Percentiles rank a stretch among this genome's conserved stretches.
Conservation (phyloP, 2,113 vertebrate genomes). For the chimpanzee (Pan troglodytes) region DNA sequence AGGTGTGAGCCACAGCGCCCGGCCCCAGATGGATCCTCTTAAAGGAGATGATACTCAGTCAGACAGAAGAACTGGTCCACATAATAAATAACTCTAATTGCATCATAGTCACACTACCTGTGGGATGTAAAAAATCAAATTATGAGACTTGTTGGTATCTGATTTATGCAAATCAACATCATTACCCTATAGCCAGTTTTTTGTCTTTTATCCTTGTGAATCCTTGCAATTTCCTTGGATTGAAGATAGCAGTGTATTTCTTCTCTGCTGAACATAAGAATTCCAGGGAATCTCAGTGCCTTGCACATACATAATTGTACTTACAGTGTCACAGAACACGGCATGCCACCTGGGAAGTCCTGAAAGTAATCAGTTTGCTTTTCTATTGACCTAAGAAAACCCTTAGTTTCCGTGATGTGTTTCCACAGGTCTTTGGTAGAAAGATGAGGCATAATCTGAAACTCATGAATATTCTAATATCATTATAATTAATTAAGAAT, state of each 20-base stretch:
- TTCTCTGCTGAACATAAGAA: background rate
- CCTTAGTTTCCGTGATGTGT: background rate
- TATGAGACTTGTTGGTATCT: background rate
- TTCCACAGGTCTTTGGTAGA: background rate
- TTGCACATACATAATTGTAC: background rate
- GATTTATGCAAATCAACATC: background rate
- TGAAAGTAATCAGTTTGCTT: background rate
- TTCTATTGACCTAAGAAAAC: slow-evolving; percentile 11
- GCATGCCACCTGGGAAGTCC: background rate
- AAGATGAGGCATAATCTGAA: background rate
- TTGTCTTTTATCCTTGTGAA: slow-evolving; percentile 2
- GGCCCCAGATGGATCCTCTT: background rate
- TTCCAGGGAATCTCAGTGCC: background rate
- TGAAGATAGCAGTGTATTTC: background rate
- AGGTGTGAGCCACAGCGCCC: no score
- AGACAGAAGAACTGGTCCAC: background rate
- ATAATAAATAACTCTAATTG: background rate
- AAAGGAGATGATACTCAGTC: background rate
- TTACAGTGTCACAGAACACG: background rate
- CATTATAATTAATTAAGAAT: slow-evolving; percentile 37
- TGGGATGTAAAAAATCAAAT: background rate
- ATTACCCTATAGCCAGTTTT: background rate
- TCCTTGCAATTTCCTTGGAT: background rate
- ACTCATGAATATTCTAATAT: background rate
- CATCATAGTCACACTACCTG: background rate